Conservation (phyloP, 2,888 invertebrate species). For the Ophonus ardosiacus region DNA sequence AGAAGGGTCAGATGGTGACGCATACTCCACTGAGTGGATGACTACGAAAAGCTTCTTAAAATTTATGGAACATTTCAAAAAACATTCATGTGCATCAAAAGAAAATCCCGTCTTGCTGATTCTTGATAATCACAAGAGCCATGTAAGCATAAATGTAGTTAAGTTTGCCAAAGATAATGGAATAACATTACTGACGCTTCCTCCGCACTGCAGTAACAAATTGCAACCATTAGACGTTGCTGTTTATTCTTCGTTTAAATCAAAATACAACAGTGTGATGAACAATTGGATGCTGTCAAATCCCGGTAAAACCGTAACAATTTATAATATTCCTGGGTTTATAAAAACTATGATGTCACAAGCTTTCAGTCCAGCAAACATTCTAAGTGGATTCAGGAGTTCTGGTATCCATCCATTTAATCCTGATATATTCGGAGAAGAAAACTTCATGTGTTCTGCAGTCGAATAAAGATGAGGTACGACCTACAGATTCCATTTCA, state of each 20-base stretch:
- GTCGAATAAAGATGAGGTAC: too few species aligned
- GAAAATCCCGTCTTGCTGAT: constrained; percentile 68
- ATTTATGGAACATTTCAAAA: constrained; percentile 70
- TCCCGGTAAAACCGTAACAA: constrained; percentile 68
- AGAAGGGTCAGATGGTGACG: constrained; percentile 70
- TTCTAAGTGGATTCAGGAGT: constrained; percentile 65
- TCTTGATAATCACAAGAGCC: constrained; percentile 70
- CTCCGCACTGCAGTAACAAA: constrained; percentile 70
- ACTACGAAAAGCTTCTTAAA: constrained; percentile 68
- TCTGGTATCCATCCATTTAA: constrained; percentile 66
- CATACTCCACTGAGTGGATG: constrained; percentile 71
- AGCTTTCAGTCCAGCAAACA: constrained; percentile 66
- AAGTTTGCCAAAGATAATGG: constrained; percentile 71
- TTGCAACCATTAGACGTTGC: constrained; percentile 69
- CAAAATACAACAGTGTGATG: constrained; percentile 65
- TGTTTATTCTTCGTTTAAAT: constrained; percentile 69
- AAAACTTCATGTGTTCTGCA: too few species aligned
- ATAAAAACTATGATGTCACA: constrained; percentile 62
- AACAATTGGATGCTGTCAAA: constrained; percentile 67
- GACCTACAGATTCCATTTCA: too few species aligned
- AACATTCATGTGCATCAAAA: constrained; percentile 67
- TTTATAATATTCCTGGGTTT: constrained; percentile 66
- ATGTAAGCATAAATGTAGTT: constrained; percentile 68
- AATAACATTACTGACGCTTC: constrained; percentile 69
- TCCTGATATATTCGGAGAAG: constrained; percentile 65